These are phyloP conservation scores for Eonycteris spelaea DNA, from an alignment of 2,113 vertebrate genomes.

Conservation along the genomic window DNA sequence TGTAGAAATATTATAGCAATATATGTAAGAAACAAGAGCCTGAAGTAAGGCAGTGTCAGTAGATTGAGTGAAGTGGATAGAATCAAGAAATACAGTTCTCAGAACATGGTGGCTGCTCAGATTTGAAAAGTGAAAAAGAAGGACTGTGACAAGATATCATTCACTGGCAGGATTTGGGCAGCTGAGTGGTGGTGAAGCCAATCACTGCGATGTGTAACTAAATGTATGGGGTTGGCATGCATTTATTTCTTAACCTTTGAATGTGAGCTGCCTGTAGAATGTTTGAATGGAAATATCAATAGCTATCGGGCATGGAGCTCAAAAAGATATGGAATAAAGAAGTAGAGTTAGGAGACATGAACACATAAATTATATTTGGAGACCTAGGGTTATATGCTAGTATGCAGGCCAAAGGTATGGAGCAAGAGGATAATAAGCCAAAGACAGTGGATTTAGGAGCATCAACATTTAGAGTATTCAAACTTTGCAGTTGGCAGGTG, in stretches of 20 bases:
- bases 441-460: not conserved
- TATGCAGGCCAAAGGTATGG: not conserved
- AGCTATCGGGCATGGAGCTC: not conserved
- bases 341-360: not conserved
- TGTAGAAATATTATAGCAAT: not conserved
- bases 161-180: not conserved
- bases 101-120: not conserved
- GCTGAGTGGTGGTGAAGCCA: not conserved
- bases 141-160: not conserved
- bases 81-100: not conserved
- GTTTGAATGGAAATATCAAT: not conserved
- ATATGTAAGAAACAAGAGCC: not conserved
- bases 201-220: not conserved
- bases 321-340: not conserved
- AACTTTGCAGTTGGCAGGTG: not conserved
- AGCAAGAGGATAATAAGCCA: not conserved
- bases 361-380: not conserved
- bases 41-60: not conserved
- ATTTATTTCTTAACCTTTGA: not conserved
- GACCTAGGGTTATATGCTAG: not conserved
- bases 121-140: not conserved
- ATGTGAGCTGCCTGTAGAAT: not conserved
- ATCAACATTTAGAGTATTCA: not conserved
- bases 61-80: not conserved
- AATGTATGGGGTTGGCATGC: not conserved